A percentile compares a stretch with the other conserved stretches of the same genome.
phyloP scores from a whole-genome alignment of 2,888 invertebrate species.

The Pyrocoelia pectoralis region DNA sequence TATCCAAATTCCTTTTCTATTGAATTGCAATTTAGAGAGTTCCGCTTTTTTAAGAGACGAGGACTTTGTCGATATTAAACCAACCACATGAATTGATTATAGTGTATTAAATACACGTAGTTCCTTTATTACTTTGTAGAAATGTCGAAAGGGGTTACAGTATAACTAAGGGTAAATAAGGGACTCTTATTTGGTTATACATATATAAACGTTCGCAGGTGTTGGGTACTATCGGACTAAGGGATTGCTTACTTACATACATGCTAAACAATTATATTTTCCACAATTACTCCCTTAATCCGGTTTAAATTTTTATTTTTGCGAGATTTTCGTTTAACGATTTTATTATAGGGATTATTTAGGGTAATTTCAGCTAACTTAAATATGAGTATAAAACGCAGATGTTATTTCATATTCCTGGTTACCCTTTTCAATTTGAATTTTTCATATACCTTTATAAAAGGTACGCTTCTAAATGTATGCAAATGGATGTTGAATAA shows the following conservation, averaged over 20 bases:
- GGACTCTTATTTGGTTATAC: constrained; percentile 18
- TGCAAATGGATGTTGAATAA: constrained; percentile 11
- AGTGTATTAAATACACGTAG: neutral
- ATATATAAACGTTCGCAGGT: constrained; percentile 29
- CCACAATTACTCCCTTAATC: constrained; percentile 8
- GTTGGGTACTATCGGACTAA: constrained; percentile 17
- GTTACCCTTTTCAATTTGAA: constrained; percentile 14
- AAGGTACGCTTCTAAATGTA: constrained; percentile 12
- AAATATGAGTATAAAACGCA: constrained; percentile 11
- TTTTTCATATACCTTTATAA: constrained; percentile 14
- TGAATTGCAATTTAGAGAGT: constrained; percentile 26
- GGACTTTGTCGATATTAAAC: constrained; percentile 20
- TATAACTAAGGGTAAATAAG: constrained; percentile 20
- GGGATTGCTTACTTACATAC: too few relatives aligned
- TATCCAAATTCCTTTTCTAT: constrained; percentile 27
- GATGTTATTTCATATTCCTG: constrained; percentile 13
- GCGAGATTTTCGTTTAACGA: constrained; percentile 7
- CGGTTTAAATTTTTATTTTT: constrained; percentile 1
- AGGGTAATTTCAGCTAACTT: constrained; percentile 7
- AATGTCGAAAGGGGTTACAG: neutral
- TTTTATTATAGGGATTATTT: constrained; percentile 11
- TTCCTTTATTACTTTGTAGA: neutral
- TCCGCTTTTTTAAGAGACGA: constrained; percentile 24
- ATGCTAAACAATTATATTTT: too few relatives aligned
- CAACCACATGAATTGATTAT: constrained; percentile 30